phyloP scores from a whole-genome alignment of 2,113 vertebrate genomes.

The Girardinichthys multiradiatus region DNA sequence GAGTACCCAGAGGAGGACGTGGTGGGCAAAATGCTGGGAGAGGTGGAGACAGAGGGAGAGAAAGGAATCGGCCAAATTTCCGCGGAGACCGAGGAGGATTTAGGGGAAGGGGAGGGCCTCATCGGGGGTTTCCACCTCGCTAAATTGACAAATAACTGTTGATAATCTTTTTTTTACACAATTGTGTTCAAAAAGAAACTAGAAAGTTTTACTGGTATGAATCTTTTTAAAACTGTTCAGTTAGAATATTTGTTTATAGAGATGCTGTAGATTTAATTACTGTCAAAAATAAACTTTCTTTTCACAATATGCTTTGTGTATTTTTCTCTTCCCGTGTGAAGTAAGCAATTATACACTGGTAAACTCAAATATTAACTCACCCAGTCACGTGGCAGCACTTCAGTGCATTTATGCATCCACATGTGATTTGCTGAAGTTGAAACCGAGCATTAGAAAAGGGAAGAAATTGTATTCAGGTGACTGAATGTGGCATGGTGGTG shows the following conservation, averaged over 20 bases:
- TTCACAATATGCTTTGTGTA: background rate
- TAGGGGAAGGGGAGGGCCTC: conserved; percentile 89
- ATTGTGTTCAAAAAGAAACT: background rate
- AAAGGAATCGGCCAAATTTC: conserved; percentile 94
- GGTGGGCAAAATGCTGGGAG: conserved; percentile 88
- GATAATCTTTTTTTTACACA: background rate
- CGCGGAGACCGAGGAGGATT: conserved; percentile 94
- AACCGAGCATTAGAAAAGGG: background rate
- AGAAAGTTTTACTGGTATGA: background rate
- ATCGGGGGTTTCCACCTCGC: conserved; percentile 93
- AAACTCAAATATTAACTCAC: no score
- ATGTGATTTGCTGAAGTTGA: background rate
- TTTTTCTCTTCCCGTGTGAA: background rate
- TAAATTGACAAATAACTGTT: conserved; percentile 60
- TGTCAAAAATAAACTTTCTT: conserved; percentile 47
- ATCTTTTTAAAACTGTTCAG: conserved; percentile 4
- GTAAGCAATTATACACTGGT: no score
- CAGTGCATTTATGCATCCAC: no score
- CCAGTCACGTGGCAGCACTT: no score
- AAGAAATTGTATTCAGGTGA: background rate
- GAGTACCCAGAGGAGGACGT: conserved; percentile 89
- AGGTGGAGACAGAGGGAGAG: conserved; percentile 90
- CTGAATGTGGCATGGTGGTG: background rate
- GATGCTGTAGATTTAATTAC: background rate
- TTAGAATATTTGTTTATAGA: conserved; percentile 14